Conservation (phyloP, 2,888 invertebrate genomes). For the Lasioglossum zephyrum region DNA sequence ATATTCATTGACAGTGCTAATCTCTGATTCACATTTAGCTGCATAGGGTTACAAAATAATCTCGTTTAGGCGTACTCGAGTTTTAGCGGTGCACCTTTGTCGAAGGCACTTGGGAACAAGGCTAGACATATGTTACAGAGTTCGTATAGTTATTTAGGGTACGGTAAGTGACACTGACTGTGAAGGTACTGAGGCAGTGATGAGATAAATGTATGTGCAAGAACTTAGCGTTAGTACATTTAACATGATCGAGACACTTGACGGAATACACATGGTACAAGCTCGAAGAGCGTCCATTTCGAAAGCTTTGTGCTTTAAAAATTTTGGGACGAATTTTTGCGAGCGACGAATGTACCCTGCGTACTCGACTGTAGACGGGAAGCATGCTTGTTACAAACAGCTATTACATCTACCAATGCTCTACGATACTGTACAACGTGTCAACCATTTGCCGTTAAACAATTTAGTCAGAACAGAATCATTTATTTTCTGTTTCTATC, state of each 20-base stretch:
- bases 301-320: not conserved
- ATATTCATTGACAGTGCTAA: not conserved
- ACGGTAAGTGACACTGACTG: constrained; percentile 59
- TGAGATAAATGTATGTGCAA: constrained; percentile 63
- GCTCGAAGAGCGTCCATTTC: not conserved
- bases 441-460: constrained; percentile 44
- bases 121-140: not conserved
- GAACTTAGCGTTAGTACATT: constrained; percentile 30
- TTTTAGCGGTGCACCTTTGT: not conserved
- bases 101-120: not conserved
- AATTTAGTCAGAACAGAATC: not conserved
- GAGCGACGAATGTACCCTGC: not conserved
- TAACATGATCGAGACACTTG: constrained; percentile 21
- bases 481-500: not conserved
- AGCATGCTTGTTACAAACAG: constrained; percentile 9
- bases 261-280: not conserved
- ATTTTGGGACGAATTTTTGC: not conserved
- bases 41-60: not conserved
- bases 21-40: not conserved
- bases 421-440: constrained; percentile 30
- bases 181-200: constrained; percentile 74
- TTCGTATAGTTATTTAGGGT: not conserved
- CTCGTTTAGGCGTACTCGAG: not conserved
- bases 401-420: constrained; percentile 26
- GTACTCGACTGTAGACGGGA: not conserved